Evolutionary conservation across 2,888 invertebrate genomes (phyloP), one percentile per base, ranked within the genome.

Genomic region (Trichopoda pennipes): DNA sequence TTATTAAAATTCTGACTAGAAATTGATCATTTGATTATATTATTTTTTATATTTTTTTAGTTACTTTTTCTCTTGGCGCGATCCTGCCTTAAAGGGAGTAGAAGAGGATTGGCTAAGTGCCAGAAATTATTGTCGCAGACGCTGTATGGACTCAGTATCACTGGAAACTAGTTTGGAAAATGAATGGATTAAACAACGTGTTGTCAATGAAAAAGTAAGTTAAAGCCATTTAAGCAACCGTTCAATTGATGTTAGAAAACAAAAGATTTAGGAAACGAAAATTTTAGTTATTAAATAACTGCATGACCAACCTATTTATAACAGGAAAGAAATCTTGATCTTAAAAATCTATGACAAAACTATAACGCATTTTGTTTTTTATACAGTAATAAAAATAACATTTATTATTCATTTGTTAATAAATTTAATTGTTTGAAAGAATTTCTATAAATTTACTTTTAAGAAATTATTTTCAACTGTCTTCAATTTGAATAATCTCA

Each of bases 101-200:
- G 95, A 96, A 90, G 93, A 95, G 86, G 96, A 97, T 91, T 97
- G 97, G 97, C 91, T 97, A 85, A 94, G 94, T 60, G 96, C 94
- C 23, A 93, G 97, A 87, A 97, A 97, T 90, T 96, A 94, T 91
- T 97, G 97, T 91, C 93, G 97, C 82, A 94, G 95, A 91, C 94
- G 96, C 79, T 97, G 97, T 91, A 97, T 97, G 97, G 97, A 97
- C 91, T 93, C 96, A 63, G 95, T 97, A 58, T 96, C 96, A 3
- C 90, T 97, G 87, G 97, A 97, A 92, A 96, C 96, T 72, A 95
- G 95, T 85, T 94, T 94, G 73, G 96, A 97, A 91, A 97, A 97
- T 88, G 96, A 96, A 90, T 96, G 96, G 94, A 93, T 97, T 88
- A 96, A 97, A 90, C 93, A 94, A 80, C 94, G 94, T 85, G 93